Evolutionary conservation across 2,888 invertebrate species (phyloP).

Genomic region (Acanthopleura granulata): DNA sequence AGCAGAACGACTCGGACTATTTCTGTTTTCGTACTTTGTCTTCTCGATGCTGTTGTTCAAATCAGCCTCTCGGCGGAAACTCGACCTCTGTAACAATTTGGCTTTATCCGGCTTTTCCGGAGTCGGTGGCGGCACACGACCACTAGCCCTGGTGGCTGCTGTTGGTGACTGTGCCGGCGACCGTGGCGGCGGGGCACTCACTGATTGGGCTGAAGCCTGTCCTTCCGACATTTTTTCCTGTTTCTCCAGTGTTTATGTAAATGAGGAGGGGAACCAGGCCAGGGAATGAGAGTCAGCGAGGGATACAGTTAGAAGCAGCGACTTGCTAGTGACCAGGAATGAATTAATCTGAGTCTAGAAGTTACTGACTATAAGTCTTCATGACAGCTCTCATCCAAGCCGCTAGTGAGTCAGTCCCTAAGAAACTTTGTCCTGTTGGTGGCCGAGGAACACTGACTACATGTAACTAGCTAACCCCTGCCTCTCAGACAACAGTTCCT

Average conservation of each 20-base stretch:
- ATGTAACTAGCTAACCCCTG: no score
- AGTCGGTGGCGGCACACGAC: conserved; percentile 8
- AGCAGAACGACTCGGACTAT: not conserved
- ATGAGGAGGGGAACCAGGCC: not conserved
- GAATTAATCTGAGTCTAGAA: no score
- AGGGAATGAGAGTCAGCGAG: no score
- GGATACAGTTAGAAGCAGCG: no score
- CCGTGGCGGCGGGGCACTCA: not conserved
- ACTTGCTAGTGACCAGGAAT: no score
- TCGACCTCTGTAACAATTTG: conserved; percentile 8
- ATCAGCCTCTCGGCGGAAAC: conserved; percentile 13
- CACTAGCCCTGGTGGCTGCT: not conserved
- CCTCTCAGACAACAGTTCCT: no score
- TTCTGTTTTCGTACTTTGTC: conserved; percentile 13
- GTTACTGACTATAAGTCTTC: no score
- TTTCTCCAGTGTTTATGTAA: not conserved
- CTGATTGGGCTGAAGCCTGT: not conserved
- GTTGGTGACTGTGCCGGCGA: not conserved
- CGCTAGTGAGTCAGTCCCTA: no score
- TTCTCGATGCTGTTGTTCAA: conserved; percentile 8
- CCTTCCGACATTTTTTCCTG: conserved; percentile 19
- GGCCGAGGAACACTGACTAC: no score
- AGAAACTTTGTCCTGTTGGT: no score
- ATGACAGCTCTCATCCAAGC: no score
- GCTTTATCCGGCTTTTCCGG: conserved; percentile 20